Base-by-base conservation (phyloP, 2,797 vertebrate genomes). In the Schizopygopsis pylzovi region DNA sequence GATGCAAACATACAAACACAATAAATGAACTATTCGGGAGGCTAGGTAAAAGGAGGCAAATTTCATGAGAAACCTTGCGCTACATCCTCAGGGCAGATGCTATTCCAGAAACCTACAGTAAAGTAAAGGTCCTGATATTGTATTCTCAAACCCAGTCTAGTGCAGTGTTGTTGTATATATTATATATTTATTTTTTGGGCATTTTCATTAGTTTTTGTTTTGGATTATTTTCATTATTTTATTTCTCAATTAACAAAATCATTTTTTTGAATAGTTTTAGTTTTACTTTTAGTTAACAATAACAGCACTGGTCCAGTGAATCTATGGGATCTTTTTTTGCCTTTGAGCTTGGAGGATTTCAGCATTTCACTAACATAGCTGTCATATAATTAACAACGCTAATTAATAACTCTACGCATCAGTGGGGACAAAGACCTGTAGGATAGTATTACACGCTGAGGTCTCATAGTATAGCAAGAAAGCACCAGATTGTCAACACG, bases 301-400 rank as follows among this genome's bases (percentile, higher is more conserved):
- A 33, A 20, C 8, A 52, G 33, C 72, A 33, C 2, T 20, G 72
- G 8, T 75, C 45, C 45, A 28, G 2, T 20, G 8, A 49, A 75
- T 49, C 73, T 37, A 61, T 78, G 54, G 13, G 39, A 18, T 79
- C 4, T 79, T 43, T 79, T 9, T 67, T 41, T 67, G 72, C 13
- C 28, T 76, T 83, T 54, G 39, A 72, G 39, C 67, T 47, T 18
- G 71, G 77, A 59, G 39, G n/a, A 70, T 79, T 85, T 79, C 28
- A 82, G 68, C 33, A 72, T 80, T 76, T 68, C 28, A 77, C 70
- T 67, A 85, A 43, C 75, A 65, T 68, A 45, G 20, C 85, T 88
- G 25, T 79, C 56, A 79, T 63, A 63, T 67, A 75, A 81, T 77
- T 78, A 87, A 73, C 78, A 76, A 73, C 52, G 11, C 47, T 83